A percentile compares a stretch with the other conserved stretches of the same genome.
These are phyloP conservation scores for Rhynchopsitta pachyrhyncha DNA, from an alignment of 2,113 vertebrate species.

Conservation along the genomic window DNA sequence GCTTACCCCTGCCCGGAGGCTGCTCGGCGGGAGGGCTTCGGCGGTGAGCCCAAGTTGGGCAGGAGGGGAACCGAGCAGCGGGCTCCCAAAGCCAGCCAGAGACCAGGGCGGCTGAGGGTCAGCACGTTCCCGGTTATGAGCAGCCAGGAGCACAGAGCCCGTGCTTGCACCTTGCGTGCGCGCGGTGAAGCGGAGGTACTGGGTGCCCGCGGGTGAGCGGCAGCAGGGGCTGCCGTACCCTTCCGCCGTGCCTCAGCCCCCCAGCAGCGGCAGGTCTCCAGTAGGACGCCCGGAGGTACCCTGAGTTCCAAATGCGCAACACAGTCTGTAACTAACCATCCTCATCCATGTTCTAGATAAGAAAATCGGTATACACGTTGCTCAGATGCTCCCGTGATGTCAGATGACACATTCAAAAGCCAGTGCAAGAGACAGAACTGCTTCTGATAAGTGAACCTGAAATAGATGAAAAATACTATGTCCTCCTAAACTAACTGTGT, in stretches of 20 bases:
- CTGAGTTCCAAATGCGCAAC: background rate
- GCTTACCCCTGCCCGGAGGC: background rate
- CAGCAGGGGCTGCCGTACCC: background rate
- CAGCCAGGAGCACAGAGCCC: background rate
- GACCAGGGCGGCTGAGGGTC: background rate
- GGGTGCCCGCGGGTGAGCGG: rapidly evolving
- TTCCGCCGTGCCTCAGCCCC: background rate
- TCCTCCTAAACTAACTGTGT: background rate
- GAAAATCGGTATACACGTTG: background rate
- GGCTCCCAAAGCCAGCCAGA: rapidly evolving
- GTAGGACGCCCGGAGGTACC: background rate
- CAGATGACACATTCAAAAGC: background rate
- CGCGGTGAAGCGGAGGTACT: rapidly evolving
- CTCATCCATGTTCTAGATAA: background rate
- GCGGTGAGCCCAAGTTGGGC: background rate
- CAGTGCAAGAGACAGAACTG: background rate
- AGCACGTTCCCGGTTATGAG: background rate
- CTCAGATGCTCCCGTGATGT: background rate
- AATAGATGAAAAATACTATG: background rate
- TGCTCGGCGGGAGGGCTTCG: background rate
- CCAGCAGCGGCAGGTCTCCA: background rate
- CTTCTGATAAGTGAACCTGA: background rate
- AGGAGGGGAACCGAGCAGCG: background rate
- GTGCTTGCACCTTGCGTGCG: rapidly evolving
- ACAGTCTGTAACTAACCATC: background rate